phyloP scores from a whole-genome alignment of 1,140 invertebrate genomes.

The Phymorhynchus buccinoides region DNA sequence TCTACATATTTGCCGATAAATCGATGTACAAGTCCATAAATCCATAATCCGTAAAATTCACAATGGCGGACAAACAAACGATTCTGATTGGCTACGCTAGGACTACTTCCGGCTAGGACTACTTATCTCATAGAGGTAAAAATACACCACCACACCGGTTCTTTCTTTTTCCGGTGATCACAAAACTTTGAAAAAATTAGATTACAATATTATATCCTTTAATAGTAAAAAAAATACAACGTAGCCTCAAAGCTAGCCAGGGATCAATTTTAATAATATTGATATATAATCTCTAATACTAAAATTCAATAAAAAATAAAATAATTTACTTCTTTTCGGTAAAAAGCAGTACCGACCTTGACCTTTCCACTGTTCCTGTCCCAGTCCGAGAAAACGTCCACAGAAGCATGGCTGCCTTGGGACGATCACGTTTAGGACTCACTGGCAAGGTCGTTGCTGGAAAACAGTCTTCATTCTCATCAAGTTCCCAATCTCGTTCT shows the following conservation, averaged over 20 bases:
- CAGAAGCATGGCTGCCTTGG: slow-evolving; percentile 43
- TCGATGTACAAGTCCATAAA: no score
- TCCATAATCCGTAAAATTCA: no score
- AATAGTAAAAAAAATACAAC: not conserved
- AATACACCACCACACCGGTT: no score
- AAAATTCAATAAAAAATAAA: not conserved
- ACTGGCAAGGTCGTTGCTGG: slow-evolving; percentile 46
- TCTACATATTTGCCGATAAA: no score
- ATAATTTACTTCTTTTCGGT: not conserved
- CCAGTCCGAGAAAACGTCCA: not conserved
- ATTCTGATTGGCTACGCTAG: no score
- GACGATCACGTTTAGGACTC: slow-evolving; percentile 42
- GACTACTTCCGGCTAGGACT: no score
- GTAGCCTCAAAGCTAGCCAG: not conserved
- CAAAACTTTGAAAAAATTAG: not conserved
- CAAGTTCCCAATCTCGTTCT: not conserved
- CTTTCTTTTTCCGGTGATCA: not conserved
- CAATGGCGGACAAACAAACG: no score
- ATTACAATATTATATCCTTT: not conserved
- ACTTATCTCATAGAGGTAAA: no score
- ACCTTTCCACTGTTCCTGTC: not conserved
- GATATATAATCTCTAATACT: not conserved
- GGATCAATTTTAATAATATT: not conserved
- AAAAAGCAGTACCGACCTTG: no score
- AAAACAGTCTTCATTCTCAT: slow-evolving; percentile 20